Base-by-base conservation (phyloP, 2,113 vertebrate species). In the Anser cygnoides region DNA sequence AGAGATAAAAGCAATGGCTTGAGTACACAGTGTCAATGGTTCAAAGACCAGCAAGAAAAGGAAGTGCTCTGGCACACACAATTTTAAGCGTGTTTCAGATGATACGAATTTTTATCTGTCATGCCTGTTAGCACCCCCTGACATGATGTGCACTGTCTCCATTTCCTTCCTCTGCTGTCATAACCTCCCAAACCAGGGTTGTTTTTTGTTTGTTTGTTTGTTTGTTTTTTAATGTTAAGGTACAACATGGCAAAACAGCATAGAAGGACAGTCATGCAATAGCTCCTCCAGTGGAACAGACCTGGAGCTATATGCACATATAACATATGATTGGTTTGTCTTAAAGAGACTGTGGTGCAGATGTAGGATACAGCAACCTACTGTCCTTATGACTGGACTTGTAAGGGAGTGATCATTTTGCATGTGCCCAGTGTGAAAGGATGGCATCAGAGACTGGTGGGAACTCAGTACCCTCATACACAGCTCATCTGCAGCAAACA, bases 1-100 rank as follows among this genome's bases (percentile, higher is more conserved):
- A 39, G 39, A 72, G n/a, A 49, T 35, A 59, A 87, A 87, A 80
- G 33, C 22, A 76, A 79, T 33, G 41, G 14, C 75, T 31, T 1
- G 18, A 80, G 52, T 17, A 87, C 21, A 81, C 4, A 72, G 4
- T 21, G 22, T 13, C 35, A 78, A 23, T 33, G n/a, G 25, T 71
- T 66, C 84, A 71, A 89, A 91, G 70, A 92, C 4, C n/a, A 94
- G 39, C 11, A 88, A 82, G 92, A 76, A 81, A 80, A 87, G 57
- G 28, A 71, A 71, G 77, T 16, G 39, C 21, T 89, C 28, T 22
- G 37, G 65, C 74, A 92, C 58, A 67, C 28, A 44, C 7, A 87
- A 81, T 23, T 89, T 18, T 8, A 5, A 62, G 55, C n/a, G 28
- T 79, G 49, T 9, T 75, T 31, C 93, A n/a, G 39, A 87, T 63